Evolutionary conservation across 2,888 invertebrate genomes (phyloP).

Genomic region (Trachelus tabidus): DNA sequence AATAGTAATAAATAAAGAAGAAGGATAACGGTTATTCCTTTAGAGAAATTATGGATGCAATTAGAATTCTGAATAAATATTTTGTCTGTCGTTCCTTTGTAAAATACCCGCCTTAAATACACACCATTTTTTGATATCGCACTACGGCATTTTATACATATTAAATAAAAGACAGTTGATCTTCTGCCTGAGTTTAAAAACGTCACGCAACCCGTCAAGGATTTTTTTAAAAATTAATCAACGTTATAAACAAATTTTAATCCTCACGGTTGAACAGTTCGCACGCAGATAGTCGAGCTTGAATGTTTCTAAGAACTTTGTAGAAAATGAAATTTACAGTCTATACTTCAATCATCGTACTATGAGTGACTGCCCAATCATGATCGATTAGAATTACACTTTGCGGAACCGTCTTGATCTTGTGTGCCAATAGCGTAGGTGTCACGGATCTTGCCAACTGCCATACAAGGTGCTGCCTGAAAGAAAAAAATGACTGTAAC

Average conservation of each 20-base stretch:
- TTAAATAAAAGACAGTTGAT: background rate
- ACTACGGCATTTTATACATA: background rate
- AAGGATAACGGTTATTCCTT: background rate
- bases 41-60: background rate
- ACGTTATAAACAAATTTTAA: background rate
- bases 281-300: background rate
- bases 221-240: background rate
- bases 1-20: background rate
- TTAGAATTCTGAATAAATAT: background rate
- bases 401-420: background rate
- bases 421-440: constrained; percentile 14
- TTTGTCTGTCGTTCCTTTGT: background rate
- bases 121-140: background rate
- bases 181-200: background rate
- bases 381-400: background rate
- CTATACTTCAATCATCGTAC: background rate
- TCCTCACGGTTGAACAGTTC: background rate
- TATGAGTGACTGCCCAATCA: background rate
- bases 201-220: background rate
- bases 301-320: background rate
- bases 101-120: background rate
- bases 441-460: constrained; percentile 14
- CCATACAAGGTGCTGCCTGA: constrained; percentile 16
- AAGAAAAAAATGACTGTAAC: constrained; percentile 6
- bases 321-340: background rate